Base-by-base conservation (phyloP, 2,797 vertebrate genomes). In the Sardinella longiceps region DNA sequence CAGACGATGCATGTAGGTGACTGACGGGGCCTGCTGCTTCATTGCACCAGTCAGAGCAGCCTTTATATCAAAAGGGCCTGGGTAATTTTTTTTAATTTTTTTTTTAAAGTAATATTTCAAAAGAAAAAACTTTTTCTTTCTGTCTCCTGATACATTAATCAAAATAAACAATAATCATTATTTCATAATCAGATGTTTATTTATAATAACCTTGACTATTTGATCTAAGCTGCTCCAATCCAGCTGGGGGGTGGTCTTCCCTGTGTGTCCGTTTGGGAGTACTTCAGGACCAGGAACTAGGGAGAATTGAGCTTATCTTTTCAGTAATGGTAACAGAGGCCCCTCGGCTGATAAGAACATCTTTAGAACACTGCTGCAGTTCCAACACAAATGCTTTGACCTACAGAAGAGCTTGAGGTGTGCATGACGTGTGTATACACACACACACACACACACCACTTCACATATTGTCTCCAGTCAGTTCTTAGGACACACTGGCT, bases 141-240 rank as follows among this genome's bases (percentile, higher is more conserved):
- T 56, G 51, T 63, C 70, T 58, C 74, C 14, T n/a, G 82, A 86
- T 37, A 86, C 81, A 81, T 80, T 60, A 80, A 87, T 88, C 70
- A 86, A 86, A 88, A 84, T 30, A 77, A 80, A 83, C 82, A 14
- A 80, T 81, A 83, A 70, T 85, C 87, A 87, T 70, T 80, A 81
- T 82, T 48, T 77, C 15, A 81, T 46, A 80, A 45, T 56, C 23
- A 63, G 84, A 77, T 20, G 80, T 84, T 83, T 25, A 82, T 82
- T 83, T 82, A 86, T 60, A 81, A 74, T 74, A 74, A 77, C 39
- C 39, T 70, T 33, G 18, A 43, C 56, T 60, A 39, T 77, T 77
- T 77, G 18, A 77, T 77, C 70, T 77, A 23, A 77, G 43, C 20
- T 23, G 37, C 37, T 23, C 37, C 18, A 77, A 77, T 43, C 70